Base-by-base conservation (phyloP, 2,888 invertebrate species). In the Mythimna loreyi region DNA sequence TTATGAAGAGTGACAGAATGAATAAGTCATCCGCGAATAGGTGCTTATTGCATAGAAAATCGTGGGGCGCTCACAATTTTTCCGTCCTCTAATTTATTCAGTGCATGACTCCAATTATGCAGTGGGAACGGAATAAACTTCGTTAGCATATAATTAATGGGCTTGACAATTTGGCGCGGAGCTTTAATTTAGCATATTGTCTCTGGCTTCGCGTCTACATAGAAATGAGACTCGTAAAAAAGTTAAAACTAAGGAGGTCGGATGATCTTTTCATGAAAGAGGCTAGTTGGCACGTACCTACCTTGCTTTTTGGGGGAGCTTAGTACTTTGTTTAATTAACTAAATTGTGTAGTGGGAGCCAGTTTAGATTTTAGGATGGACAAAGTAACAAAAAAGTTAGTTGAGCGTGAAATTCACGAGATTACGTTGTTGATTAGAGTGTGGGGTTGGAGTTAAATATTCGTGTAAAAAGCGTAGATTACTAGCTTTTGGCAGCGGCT, bases 101-200 rank as follows among this genome's bases (percentile, higher is more conserved):
- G 88, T 89, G 91, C 92, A 91, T 92, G 91, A 86, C 87, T 89
- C 87, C 91, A 92, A 92, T 93, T 84, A 90, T 89, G 85, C 89
- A 89, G 89, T 87, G 90, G 90, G 86, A 87, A 87, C 86, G 89
- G 86, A 90, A 92, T 92, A 91, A 91, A 93, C 90, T 93, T 92
- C 90, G 91, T 92, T 92, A 90, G 90, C 91, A 89, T 92, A 87
- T 90, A 91, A 93, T 92, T 92, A 93, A 92, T 89, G 85, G 86
- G 78, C 86, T 85, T 86, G 87, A 87, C 90, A 90, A 87, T 91
- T 89, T 82, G 78, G 81, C 75, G 82, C 72, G 74, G 80, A 67
- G 82, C 84, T 87, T 89, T 90, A 86, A 89, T 90, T 90, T 90
- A 86, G 86, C 84, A 86, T 86, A 90, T 91, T 91, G 90, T 91